Evolutionary conservation across 2,797 vertebrate species (phyloP), one percentile per base, ranked within the genome.

Genomic region (Simalia tracyae): DNA sequence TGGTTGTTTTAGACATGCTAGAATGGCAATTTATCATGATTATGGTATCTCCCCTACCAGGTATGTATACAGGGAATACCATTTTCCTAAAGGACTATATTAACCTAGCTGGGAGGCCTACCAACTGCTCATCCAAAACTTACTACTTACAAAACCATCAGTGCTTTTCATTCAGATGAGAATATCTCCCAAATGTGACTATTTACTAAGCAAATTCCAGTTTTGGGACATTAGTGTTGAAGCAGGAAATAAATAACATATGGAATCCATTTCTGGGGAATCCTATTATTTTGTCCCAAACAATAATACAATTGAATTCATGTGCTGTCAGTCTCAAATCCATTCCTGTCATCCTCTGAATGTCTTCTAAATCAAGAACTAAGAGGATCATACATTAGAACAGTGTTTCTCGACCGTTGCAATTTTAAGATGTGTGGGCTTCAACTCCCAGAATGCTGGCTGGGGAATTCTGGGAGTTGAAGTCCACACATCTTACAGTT

Each of bases 201-300:
- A 59, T 88, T 90, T 59, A 31, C 24, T 31, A 87, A 0, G 28
- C 72, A 36, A 0, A 90, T 42, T 26, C n/a, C 15, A 54, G 64
- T 8, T 64, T 89, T 42, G 31, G 22, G 90, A 88, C 3, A 8
- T 12, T 50, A 76, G 88, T 60, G 85, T 50, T 63, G 63, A 87
- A 91, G 86, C 86, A 89, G 50, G 50, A 94, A 86, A 5, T 85
- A 2, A 31, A 86, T 50, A 63, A 0, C 89, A 91, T 87, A 89
- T 87, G 93, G 90, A 68, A 66, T n/a, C 1, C 76, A 60, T 87
- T 86, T 57, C 63, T 10, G 31, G 1, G 88, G 66, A 1, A 72
- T 87, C 56, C 0, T 66, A 46, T 54, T 2, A 0, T 88, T 59
- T 5, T 0, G 24, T 22, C 68, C 86, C 7, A 22, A 89, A 81